Evolutionary conservation across 2,113 vertebrate species (phyloP).

Genomic region (Laticauda colubrina): DNA sequence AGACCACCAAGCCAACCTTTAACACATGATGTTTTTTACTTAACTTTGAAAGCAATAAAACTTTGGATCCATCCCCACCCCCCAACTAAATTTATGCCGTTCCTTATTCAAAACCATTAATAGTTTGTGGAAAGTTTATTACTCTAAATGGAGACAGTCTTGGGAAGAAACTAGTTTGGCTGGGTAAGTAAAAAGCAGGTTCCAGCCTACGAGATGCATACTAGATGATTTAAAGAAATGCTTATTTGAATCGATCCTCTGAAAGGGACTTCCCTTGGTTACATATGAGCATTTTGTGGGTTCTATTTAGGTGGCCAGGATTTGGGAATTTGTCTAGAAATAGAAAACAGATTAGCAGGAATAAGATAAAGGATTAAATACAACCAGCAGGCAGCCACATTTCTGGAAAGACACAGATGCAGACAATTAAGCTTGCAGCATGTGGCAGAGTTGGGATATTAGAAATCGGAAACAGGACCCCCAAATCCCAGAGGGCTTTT

Average conservation of each 20-base stretch:
- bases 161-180: conserved; percentile 24
- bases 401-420: conserved; percentile 68
- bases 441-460: conserved; percentile 57
- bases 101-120: conserved; percentile 50
- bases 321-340: conserved; percentile 70
- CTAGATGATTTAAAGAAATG: neutral
- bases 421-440: conserved; percentile 58
- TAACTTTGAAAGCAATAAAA: conserved; percentile 51
- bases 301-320: conserved; percentile 57
- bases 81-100: conserved; percentile 12
- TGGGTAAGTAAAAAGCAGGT: neutral
- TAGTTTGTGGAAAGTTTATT: conserved; percentile 41
- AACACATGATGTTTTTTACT: neutral
- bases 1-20: conserved; percentile 53
- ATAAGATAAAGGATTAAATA: conserved; percentile 74
- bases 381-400: conserved; percentile 63
- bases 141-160: conserved; percentile 34
- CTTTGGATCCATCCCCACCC: conserved; percentile 5
- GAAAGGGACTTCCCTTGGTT: neutral
- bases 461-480: conserved; percentile 63
- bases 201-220: neutral
- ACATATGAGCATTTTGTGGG: conserved; percentile 30
- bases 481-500: conserved; percentile 22
- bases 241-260: neutral
- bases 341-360: conserved; percentile 69